Evolutionary conservation across 2,888 invertebrate species (phyloP).

Genomic region (Nemotelus pantherinus): DNA sequence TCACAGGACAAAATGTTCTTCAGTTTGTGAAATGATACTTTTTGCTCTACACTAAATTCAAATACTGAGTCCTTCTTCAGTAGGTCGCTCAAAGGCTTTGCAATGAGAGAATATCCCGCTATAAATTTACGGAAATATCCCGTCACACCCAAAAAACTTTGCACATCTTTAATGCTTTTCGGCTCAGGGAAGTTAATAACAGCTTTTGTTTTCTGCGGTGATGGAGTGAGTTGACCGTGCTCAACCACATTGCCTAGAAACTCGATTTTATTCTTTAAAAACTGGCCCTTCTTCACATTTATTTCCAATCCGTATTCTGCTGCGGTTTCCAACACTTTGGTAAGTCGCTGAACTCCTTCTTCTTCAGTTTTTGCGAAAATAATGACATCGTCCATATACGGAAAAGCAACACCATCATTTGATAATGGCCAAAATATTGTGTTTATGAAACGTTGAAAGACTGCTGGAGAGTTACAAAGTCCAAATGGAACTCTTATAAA

Average conservation of each 20-base stretch:
- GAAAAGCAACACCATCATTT: conserved; percentile 42
- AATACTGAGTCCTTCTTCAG: conserved; percentile 47
- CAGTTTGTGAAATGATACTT: background rate
- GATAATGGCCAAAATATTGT: conserved; percentile 46
- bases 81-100: conserved; percentile 51
- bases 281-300: conserved; percentile 52
- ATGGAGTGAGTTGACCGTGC: conserved; percentile 50
- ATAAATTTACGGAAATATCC: conserved; percentile 54
- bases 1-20: background rate
- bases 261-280: conserved; percentile 51
- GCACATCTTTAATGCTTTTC: conserved; percentile 51
- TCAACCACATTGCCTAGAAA: conserved; percentile 54
- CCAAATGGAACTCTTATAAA: conserved; percentile 36
- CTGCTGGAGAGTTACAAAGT: conserved; percentile 51
- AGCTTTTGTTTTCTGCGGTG: conserved; percentile 50
- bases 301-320: conserved; percentile 47
- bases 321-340: conserved; percentile 39
- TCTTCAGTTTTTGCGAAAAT: conserved; percentile 46
- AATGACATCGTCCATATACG: conserved; percentile 54
- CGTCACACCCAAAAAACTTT: conserved; percentile 54
- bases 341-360: conserved; percentile 43
- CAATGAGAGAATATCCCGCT: conserved; percentile 49
- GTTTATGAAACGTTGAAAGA: conserved; percentile 52
- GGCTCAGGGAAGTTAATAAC: conserved; percentile 53
- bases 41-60: background rate